Conservation (phyloP, 1,140 invertebrate species). For the Asbolus verrucosus region DNA sequence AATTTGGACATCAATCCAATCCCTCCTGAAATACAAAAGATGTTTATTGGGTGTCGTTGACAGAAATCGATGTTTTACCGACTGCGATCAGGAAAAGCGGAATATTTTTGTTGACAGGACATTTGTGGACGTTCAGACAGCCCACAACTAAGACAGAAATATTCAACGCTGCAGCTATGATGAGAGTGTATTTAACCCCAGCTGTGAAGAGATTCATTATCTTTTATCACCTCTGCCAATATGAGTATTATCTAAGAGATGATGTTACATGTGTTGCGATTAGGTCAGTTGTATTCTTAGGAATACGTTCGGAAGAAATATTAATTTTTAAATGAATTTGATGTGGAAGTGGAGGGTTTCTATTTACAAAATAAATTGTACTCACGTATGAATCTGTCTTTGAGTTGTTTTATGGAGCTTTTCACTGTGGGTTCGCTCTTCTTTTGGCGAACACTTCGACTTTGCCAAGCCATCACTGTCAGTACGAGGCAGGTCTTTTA, state of each 20-base stretch:
- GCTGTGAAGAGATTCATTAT: slow-evolving; percentile 57
- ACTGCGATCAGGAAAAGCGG: slow-evolving; percentile 60
- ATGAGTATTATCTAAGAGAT: no score
- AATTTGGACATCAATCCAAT: slow-evolving; percentile 54
- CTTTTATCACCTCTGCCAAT: no score
- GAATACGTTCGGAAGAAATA: no score
- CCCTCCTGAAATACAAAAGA: slow-evolving; percentile 50
- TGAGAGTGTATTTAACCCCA: slow-evolving; percentile 53
- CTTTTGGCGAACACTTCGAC: slow-evolving; percentile 7
- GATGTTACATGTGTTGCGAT: no score
- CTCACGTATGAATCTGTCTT: slow-evolving; percentile 27
- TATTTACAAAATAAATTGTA: slow-evolving; percentile 19
- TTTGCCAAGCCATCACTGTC: slow-evolving; percentile 4
- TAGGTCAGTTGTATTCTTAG: no score
- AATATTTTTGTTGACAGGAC: slow-evolving; percentile 57
- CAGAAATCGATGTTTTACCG: slow-evolving; percentile 51
- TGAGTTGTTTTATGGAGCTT: slow-evolving; percentile 7
- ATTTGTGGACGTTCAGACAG: slow-evolving; percentile 57
- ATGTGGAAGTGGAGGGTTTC: no score
- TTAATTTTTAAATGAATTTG: no score
- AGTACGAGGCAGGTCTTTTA: slow-evolving; percentile 2
- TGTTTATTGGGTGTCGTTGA: no score
- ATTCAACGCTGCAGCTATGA: slow-evolving; percentile 52
- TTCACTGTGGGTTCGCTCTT: slow-evolving; percentile 11
- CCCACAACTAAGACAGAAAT: slow-evolving; percentile 58